Base-by-base conservation (phyloP, 2,888 invertebrate genomes). In the Acanthosepion esculentum region DNA sequence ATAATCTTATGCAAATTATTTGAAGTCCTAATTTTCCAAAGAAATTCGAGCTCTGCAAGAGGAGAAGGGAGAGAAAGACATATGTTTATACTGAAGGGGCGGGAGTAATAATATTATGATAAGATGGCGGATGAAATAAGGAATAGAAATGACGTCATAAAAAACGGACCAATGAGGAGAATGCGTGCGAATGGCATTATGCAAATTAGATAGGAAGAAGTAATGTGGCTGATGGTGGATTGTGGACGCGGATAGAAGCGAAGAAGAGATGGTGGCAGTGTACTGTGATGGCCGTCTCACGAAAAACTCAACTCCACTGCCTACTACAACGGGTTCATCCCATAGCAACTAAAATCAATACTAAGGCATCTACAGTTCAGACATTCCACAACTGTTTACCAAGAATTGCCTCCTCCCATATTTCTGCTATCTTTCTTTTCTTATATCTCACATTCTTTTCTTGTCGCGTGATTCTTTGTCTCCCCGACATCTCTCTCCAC, bases 131-230 rank as follows among this genome's bases (percentile, higher is more conserved):
- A 78, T n/a, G 78, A n/a, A n/a, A 8, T 78, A n/a, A 78, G n/a
- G 78, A 78, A 78, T 78, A 78, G 78, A 78, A 78, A 78, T 78
- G n/a, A n/a, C 78, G 78, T 78, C 78, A 78, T n/a, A n/a, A 78
- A 78, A 29, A 0, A n/a, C 8, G n/a, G n/a, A n/a, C 78, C 78
- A 78, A 78, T n/a, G n/a, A 78, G 78, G n/a, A 12, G 78, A 8
- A 10, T 2, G n/a, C 78, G 78, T 78, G n/a, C 78, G 78, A n/a
- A 78, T 78, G n/a, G 78, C 78, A 78, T 78, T 78, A 78, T 78
- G 78, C 78, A 78, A 78, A 78, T 78, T 78, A 78, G n/a, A n/a
- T 78, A 15, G n/a, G 78, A 78, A n/a, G 29, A 78, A n/a, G n/a
- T 78, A 78, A n/a, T n/a, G 78, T n/a, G 78, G n/a, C n/a, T 78